phyloP scores from a whole-genome alignment of 2,888 invertebrate species.

The Eueremaeus valkanovi region DNA sequence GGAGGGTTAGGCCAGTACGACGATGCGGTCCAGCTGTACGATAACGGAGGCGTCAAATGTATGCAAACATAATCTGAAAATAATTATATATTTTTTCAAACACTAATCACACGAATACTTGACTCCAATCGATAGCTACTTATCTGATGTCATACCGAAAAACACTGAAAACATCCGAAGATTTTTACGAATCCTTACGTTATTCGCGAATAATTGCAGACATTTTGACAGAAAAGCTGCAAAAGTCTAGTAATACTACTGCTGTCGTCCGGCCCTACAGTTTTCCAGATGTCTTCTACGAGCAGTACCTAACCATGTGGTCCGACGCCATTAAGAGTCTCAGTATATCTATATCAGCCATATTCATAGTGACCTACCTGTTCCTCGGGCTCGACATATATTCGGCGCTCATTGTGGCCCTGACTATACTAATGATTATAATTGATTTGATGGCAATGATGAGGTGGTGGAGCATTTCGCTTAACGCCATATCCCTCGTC shows the following conservation, averaged over 20 bases:
- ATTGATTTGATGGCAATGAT: constrained; percentile 57
- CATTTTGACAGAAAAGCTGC: constrained; percentile 68
- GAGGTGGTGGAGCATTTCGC: constrained; percentile 56
- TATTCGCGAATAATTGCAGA: constrained; percentile 69
- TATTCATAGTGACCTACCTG: constrained; percentile 54
- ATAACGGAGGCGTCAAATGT: constrained; percentile 33
- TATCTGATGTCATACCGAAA: constrained; percentile 89
- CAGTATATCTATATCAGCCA: constrained; percentile 53
- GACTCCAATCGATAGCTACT: constrained; percentile 63
- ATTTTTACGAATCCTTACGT: constrained; percentile 76
- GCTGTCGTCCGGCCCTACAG: constrained; percentile 51
- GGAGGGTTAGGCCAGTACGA: constrained; percentile 66
- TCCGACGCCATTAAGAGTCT: constrained; percentile 54
- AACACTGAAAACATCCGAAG: constrained; percentile 69
- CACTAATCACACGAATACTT: not conserved
- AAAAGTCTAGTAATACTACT: constrained; percentile 49
- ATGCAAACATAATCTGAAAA: not conserved
- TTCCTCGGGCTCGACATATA: constrained; percentile 56
- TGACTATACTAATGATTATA: constrained; percentile 55
- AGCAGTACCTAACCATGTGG: constrained; percentile 57
- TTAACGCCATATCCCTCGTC: constrained; percentile 59
- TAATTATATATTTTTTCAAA: not conserved
- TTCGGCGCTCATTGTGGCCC: constrained; percentile 54
- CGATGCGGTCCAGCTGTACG: constrained; percentile 37
- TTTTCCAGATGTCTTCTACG: constrained; percentile 58